These are phyloP conservation scores for Diplazon laetatorius DNA, from an alignment of 2,888 invertebrate genomes.

Conservation along the genomic window DNA sequence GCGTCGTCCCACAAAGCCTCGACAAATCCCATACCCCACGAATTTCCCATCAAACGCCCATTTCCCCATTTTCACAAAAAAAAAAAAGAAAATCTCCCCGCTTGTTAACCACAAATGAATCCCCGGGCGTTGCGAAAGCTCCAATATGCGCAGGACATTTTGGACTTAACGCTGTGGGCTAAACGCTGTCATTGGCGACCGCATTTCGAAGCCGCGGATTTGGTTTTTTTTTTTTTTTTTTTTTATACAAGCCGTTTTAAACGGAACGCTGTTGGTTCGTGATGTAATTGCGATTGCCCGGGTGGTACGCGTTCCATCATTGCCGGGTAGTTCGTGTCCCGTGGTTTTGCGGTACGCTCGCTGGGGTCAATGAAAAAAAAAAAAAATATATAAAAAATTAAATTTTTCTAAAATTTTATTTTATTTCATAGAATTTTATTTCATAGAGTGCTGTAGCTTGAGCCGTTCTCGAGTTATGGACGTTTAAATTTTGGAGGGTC, in stretches of 20 bases:
- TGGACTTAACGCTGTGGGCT: conserved; percentile 48
- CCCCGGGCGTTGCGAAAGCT: conserved; percentile 15
- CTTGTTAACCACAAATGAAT: conserved; percentile 47
- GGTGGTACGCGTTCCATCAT: conserved; percentile 5
- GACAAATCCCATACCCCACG: conserved; percentile 44
- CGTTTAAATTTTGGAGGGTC: too few species aligned
- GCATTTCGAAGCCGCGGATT: conserved; percentile 40
- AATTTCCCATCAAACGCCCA: conserved; percentile 54
- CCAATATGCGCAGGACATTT: conserved; percentile 16
- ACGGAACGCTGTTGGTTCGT: conserved; percentile 11
- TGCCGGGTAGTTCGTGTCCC: neutral
- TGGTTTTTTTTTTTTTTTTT: conserved; percentile 56
- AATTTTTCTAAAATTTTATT: too few species aligned
- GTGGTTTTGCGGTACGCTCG: conserved; percentile 38
- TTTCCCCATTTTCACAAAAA: conserved; percentile 49
- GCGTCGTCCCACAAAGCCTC: conserved; percentile 57
- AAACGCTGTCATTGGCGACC: conserved; percentile 47
- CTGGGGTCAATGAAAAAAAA: conserved; percentile 65
- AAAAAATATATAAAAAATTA: too few species aligned
- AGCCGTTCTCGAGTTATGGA: too few species aligned
- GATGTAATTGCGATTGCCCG: conserved; percentile 48
- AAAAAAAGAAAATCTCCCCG: conserved; percentile 29
- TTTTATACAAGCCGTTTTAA: too few species aligned
- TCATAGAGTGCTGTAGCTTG: too few species aligned
- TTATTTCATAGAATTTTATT: too few species aligned